These are phyloP conservation scores for Catostylus mosaicus DNA, from an alignment of 30 jellyfish, hydroid and myxozoan species.

Conservation along the genomic window DNA sequence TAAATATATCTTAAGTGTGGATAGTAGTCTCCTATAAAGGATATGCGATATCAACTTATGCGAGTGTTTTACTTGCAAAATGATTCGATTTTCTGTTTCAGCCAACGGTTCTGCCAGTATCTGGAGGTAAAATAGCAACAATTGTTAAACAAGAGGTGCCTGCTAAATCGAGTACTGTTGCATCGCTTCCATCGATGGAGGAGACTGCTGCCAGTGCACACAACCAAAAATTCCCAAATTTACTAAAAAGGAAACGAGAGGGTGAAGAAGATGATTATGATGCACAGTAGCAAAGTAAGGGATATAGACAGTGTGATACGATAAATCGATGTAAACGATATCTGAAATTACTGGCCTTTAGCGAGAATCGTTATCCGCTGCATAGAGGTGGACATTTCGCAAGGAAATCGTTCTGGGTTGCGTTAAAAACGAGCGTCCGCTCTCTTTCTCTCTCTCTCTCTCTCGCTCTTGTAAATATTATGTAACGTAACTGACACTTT, in stretches of 20 bases:
- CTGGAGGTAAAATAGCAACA: neutral
- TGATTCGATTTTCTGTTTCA: neutral
- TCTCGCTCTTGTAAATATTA: no score
- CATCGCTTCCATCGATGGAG: conserved; percentile 75
- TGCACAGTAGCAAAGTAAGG: neutral
- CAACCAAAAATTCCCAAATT: conserved; percentile 55
- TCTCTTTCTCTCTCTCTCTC: no score
- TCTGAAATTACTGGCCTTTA: no score
- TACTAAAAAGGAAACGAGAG: conserved; percentile 87
- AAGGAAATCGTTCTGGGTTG: neutral
- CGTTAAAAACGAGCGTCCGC: neutral
- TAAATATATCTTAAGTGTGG: no score
- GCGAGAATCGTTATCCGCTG: neutral
- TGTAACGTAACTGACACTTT: no score
- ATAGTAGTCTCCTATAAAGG: no score
- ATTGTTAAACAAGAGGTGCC: conserved; percentile 1
- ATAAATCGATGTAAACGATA: no score
- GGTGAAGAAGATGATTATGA: conserved; percentile 88
- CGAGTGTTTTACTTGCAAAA: no score
- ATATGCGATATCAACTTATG: no score
- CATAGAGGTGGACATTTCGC: neutral
- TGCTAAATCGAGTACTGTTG: conserved; percentile 53
- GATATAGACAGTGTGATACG: no score
- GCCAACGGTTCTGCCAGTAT: neutral
- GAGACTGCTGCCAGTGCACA: conserved; percentile 76